Percentiles rank a stretch among this genome's conserved stretches.
phyloP scores from a whole-genome alignment of 1,140 invertebrate genomes.

The Cotesia vestalis region DNA sequence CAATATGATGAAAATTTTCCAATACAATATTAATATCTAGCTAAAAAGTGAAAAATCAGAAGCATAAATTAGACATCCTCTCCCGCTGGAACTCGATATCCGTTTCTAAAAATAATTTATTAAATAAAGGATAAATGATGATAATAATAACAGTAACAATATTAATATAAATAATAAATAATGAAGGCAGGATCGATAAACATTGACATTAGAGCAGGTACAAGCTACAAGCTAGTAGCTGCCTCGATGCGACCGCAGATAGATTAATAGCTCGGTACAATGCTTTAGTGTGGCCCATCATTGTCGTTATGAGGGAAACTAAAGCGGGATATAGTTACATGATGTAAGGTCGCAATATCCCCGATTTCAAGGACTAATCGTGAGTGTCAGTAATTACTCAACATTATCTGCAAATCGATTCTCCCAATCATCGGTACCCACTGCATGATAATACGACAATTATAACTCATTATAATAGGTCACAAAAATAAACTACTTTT shows the following conservation, averaged over 20 bases:
- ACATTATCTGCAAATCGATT: not conserved
- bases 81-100: too few species aligned
- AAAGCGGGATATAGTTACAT: constrained; percentile 2
- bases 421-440: not conserved
- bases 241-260: not conserved
- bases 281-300: not conserved
- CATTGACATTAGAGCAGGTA: constrained; percentile 9
- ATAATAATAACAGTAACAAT: not conserved
- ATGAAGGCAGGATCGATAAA: not conserved
- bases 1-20: too few species aligned
- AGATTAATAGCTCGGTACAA: constrained; percentile 6
- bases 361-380: constrained; percentile 2
- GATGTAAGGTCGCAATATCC: constrained; percentile 10
- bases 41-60: too few species aligned
- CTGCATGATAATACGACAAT: not conserved
- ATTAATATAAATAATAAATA: not conserved
- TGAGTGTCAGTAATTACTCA: not conserved
- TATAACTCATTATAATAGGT: too few species aligned
- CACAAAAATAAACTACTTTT: too few species aligned
- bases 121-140: not conserved
- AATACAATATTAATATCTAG: too few species aligned
- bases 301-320: not conserved
- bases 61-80: too few species aligned
- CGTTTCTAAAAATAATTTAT: too few species aligned
- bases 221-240: not conserved